Evolutionary conservation across 92 coral and sea anemone species (phyloP), one percentile per base, ranked within the genome.

Genomic region (Pocillopora meandrina): DNA sequence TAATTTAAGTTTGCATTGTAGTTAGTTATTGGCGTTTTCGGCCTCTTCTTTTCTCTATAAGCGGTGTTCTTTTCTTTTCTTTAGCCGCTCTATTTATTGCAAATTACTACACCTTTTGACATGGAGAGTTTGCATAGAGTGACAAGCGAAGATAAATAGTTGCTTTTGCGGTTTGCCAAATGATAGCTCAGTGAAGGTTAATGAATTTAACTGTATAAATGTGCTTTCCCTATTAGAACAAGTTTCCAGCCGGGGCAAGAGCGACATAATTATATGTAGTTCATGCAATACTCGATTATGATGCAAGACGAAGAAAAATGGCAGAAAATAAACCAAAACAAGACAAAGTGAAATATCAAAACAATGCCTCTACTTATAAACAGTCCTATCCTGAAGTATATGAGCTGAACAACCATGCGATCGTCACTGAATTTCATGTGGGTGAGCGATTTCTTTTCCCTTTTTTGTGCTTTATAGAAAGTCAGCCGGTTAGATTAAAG

Each of bases 81-180:
- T 31, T 47, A 72, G 72, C 79, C 86, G 86, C 86, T 61, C 18
- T 47, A 82, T 64, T 14, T 71, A 72, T 72, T 68, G 19, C 67
- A 55, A 68, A 69, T 81, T 56, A 68, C 76, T 56, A 31, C 67
- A 16, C 9, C 55, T 13, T 71, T 57, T 31, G 61, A 72, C 21
- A 20, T 42, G 9, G 61, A 59, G 16, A 59, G 79, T 61, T 60
- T 60, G 80, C 71, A 61, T 55, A 61, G 26, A 73, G 49, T 42
- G 80, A 74, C 58, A 74, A 52, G 35, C 23, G 55, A 72, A 71
- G 74, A 63, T 55, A 83, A 61, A 62, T 70, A 70, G 56, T 70
- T 15, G 56, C 21, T 55, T 81, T 81, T 81, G 85, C 85, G 68
- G 85, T 81, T 68, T 81, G n/a, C 35, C 60, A 81, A 58, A 70